These are phyloP conservation scores for Lamellibrachia satsuma DNA, from an alignment of 2,888 invertebrate genomes.

Conservation along the genomic window DNA sequence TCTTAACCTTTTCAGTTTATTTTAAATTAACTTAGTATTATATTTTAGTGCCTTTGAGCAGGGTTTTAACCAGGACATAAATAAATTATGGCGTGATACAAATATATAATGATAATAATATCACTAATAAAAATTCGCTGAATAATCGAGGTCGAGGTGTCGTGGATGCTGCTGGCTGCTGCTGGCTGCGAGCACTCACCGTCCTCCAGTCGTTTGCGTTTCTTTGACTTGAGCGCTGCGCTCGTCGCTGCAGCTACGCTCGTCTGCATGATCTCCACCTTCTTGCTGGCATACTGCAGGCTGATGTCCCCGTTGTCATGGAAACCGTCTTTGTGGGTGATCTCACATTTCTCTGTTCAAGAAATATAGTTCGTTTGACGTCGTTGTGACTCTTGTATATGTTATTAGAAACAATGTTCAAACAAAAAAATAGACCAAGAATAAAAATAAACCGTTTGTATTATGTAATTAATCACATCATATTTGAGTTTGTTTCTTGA, in stretches of 20 bases:
- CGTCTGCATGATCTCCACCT: constrained; percentile 20
- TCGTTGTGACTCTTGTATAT: background rate
- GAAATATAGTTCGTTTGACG: background rate
- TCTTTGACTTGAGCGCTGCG: constrained; percentile 35
- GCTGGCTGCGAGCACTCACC: background rate
- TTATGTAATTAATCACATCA: background rate
- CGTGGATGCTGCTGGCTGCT: too few species aligned
- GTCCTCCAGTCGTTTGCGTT: constrained; percentile 29
- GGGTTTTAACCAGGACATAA: too few species aligned
- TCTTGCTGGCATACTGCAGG: constrained; percentile 26
- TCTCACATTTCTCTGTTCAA: background rate
- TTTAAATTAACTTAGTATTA: too few species aligned
- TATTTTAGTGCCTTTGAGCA: too few species aligned
- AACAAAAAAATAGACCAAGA: too few species aligned
- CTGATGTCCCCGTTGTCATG: constrained; percentile 28
- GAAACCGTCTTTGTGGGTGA: constrained; percentile 22
- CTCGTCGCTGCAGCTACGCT: constrained; percentile 36
- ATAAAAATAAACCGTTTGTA: background rate
- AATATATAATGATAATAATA: too few species aligned
- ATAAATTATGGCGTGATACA: too few species aligned
- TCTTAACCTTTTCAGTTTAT: too few species aligned
- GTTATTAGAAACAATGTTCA: background rate
- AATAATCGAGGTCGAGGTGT: too few species aligned
- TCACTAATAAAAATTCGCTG: too few species aligned
- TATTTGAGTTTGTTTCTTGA: background rate